phyloP scores from a whole-genome alignment of 2,797 vertebrate species.

The Myotis vivesi region DNA sequence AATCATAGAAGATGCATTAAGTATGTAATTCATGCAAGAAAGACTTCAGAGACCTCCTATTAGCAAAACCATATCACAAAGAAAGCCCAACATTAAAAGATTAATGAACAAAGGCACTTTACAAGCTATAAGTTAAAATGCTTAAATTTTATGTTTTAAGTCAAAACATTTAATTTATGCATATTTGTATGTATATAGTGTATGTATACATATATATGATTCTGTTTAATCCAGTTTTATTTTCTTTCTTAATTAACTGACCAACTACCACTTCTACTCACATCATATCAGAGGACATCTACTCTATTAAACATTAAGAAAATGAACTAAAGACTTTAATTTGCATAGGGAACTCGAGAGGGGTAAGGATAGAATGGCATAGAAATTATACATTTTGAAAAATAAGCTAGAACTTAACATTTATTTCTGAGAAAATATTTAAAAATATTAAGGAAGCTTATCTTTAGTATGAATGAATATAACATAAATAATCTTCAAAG shows the following conservation, averaged over 20 bases:
- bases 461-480: conserved; percentile 2
- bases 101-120: not conserved
- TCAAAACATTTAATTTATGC: not conserved
- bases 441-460: not conserved
- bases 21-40: conserved; percentile 9
- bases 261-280: not conserved
- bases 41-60: conserved; percentile 29
- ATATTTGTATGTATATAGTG: not conserved
- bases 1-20: conserved; percentile 47
- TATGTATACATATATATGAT: not conserved
- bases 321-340: not conserved
- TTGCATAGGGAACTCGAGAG: not conserved
- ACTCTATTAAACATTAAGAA: conserved; percentile 2
- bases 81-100: conserved; percentile 9
- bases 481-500: conserved; percentile 47
- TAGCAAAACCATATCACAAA: conserved; percentile 8
- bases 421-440: conserved; percentile 23
- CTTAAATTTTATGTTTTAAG: not conserved
- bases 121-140: not conserved
- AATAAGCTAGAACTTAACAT: not conserved
- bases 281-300: not conserved
- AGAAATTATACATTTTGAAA: not conserved
- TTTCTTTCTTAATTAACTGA: conserved; percentile 39
- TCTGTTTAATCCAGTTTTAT: conserved; percentile 32
- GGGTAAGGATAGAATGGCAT: not conserved